Base-by-base conservation (phyloP, 2,888 invertebrate species). In the Pseudeuparius sepicola region DNA sequence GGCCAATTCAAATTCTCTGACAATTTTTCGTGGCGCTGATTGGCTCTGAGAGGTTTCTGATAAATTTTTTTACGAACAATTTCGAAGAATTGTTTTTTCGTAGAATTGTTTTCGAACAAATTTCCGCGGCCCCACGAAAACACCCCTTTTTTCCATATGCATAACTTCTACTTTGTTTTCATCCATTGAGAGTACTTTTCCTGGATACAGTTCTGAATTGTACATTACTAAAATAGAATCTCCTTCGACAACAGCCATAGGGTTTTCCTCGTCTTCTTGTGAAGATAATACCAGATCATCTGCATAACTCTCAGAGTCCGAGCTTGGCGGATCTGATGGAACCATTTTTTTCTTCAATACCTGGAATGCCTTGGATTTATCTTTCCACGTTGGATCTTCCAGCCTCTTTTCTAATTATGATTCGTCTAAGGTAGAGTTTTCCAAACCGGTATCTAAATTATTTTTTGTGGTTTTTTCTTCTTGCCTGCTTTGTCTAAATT, bases 221-320 rank as follows among this genome's bases (percentile, higher is more conserved):
- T 25, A 25, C 25, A n/a, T 6, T 6, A 25, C 25, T 25, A 25
- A 25, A n/a, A 25, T n/a, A 25, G 10, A 25, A 25, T 25, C 27
- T 27, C 27, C 12, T 27, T 27, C 27, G 7, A 27, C 27, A 7
- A 27, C 27, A 7, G 27, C 7, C n/a, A 7, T 11, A 11, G n/a
- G 11, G 11, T 3, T 4, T 7, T 27, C 27, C 7, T 7, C n/a
- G 7, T 27, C 27, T 15, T 27, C 27, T 4, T 11, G 14, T 27
- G 27, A 27, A n/a, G 4, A 27, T 7, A 11, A 27, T 3, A 27
- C 11, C 27, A 11, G 12, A n/a, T 27, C 11, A 27, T 27, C 27
- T 27, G 6, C 27, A 27, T 4, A 25, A 25, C 4, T 6, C 4
- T 25, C 25, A n/a, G 25, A 25, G 25, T 25, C 25, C 10, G 25